Base-by-base conservation (phyloP, 2,797 vertebrate species). In the Ispidina picta region DNA sequence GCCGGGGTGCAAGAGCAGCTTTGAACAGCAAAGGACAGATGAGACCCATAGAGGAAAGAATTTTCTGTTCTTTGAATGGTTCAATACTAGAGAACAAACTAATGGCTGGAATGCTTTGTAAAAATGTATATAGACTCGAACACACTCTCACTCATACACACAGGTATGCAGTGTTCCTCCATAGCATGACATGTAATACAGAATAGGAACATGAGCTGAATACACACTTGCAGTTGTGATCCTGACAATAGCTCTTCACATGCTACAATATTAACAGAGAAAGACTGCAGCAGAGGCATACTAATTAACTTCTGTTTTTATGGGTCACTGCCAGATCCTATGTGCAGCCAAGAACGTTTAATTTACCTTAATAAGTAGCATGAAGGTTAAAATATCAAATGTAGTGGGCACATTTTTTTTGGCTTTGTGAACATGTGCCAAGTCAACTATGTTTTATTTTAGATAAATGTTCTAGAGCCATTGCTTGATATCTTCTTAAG, bases 221-320 rank as follows among this genome's bases (percentile, higher is more conserved):
- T 18, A 7, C 26, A 46, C 10, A 17, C 64, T 78, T 83, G 66
- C 49, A 37, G 0, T 12, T 65, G 66, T 62, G 44, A 54, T 68
- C 44, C 58, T 19, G 8, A 54, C 37, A 88, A 79, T 43, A 44
- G 29, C 39, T 60, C 31, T 56, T 70, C 37, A 20, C 6, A 8
- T 3, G 1, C 22, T 68, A 16, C 25, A 20, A 9, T 21, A 14
- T 86, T 76, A 73, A 82, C 26, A 88, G 29, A 70, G 25, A 23
- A 88, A 21, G 56, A 73, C 46, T 28, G 58, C 23, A 25, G 11
- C 41, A 78, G 35, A 87, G 46, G 21, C 71, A 18, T 43, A 37
- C 21, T 79, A 93, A 95, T 94, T 94, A 95, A 82, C 91, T 83
- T 70, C 66, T 58, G 15, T 4, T 77, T 95, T 93, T 71, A 76